Evolutionary conservation across 2,797 vertebrate genomes (phyloP).

Genomic region (Erithacus rubecula): DNA sequence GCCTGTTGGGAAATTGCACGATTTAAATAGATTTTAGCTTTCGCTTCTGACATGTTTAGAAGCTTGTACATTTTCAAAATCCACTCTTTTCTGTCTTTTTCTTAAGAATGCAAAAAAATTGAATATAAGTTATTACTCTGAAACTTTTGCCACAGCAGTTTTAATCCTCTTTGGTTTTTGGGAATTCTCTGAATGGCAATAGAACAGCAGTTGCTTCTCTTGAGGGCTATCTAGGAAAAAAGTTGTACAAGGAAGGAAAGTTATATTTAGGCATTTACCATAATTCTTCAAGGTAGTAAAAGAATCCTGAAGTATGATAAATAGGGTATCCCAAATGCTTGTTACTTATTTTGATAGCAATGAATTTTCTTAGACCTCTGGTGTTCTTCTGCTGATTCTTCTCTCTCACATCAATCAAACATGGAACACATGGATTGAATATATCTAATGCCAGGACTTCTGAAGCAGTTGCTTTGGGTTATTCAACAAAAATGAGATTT

Average conservation of each 20-base stretch:
- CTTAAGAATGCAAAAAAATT: neutral
- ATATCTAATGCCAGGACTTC: neutral
- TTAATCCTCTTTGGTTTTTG: neutral
- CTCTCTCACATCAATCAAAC: neutral
- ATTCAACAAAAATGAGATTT: neutral
- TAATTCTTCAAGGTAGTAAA: neutral
- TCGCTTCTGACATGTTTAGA: neutral
- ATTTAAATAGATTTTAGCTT: neutral
- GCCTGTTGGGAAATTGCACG: neutral
- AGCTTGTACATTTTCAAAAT: neutral
- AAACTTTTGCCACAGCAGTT: neutral
- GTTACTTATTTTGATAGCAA: neutral
- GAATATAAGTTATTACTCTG: neutral
- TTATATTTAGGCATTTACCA: neutral
- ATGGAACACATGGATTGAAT: neutral
- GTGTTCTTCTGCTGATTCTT: neutral
- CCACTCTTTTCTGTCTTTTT: neutral
- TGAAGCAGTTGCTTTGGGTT: neutral
- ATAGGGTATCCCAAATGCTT: neutral
- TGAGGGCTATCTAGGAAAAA: neutral
- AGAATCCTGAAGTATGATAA: neutral
- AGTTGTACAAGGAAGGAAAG: neutral
- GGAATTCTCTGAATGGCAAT: constrained; percentile 37
- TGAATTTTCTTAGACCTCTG: neutral
- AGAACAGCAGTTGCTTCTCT: neutral